Base-by-base conservation (phyloP, 2,113 vertebrate genomes). In the Gymnocephalus cernua region DNA sequence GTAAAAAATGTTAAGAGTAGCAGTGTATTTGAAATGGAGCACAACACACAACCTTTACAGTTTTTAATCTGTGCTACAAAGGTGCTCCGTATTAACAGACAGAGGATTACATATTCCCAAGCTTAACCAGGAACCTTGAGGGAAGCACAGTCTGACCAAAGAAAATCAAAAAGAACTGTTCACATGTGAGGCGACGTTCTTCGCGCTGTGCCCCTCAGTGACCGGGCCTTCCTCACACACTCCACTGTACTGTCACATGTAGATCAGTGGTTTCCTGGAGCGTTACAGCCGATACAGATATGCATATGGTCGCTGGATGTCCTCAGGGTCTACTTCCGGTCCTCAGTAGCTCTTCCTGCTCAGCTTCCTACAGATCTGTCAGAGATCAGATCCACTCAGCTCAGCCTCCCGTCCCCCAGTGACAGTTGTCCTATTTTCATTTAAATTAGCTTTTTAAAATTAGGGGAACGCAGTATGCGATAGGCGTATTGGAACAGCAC, bases 11-110 rank as follows among this genome's bases (percentile, higher is more conserved):
- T 78, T 83, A 68, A 76, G 71, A 86, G 84, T 79, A 83, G 85
- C 85, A 70, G 89, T 85, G 77, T 83, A 80, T 76, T 78, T 61
- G 77, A 90, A 83, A 89, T 16, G 73, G 85, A 84, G 86, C 86
- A 75, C 80, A 38, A 84, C 66, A 80, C 80, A 87, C 82, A 58
- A 82, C 21, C 77, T 69, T 87, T 87, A 87, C 73, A 89, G 82
- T 83, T 89, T 90, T 86, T 84, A 82, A 82, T 78, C 70, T 88
- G 91, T 91, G 92, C 90, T 93, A 91, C 85, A 68, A 11, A 88
- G 75, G 67, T 74, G 89, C 89, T 91, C 87, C 86, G 54, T 70
- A 38, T 70, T 69, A 83, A 83, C 83, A 89, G 75, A 87, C 79
- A 68, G 64, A 83, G 77, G 83, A 58, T 85, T 80, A 88, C 18